Evolutionary conservation across 2,797 vertebrate species (phyloP), one percentile per base, ranked within the genome.

Genomic region (Buphagus erythrorhynchus): DNA sequence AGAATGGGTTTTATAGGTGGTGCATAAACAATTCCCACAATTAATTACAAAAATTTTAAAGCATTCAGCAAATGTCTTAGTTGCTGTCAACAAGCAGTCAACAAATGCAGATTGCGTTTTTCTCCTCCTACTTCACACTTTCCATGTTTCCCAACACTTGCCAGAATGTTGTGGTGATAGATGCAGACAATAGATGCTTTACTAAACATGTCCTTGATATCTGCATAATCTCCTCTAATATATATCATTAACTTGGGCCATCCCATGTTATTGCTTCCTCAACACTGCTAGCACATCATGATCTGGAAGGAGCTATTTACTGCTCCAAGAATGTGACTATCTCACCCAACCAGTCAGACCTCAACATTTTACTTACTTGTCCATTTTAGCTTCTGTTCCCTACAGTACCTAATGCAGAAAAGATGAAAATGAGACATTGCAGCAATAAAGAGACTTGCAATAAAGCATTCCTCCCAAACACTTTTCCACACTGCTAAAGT

Each of bases 191-290:
- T 48, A 82, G 93, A 91, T 88, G 67, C 81, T 97, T 97, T 93
- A 91, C 89, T 97, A 97, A 97, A 95, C 94, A 93, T 45, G 35
- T 95, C 77, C 92, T 89, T 54, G 83, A 80, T 96, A 97, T 97
- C 95, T 90, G 79, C 74, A 75, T 97, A 96, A 97, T 97, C 97
- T 96, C 69, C 80, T 94, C 87, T 93, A 97, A 94, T 96, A 86
- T 94, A 86, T 96, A 94, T 97, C 93, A 97, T 97, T 97, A 97
- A 89, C 92, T 91, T 61, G 42, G 89, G 95, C 95, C 94, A 94
- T 95, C 97, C 94, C 85, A 68, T 91, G 74, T 97, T 96, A 89
- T 96, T 97, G 92, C 93, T 94, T 88, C 88, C 78, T 86, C 84
- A 95, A 94, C 84, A 83, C 35, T 96, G 86, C 94, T 82, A 94